Base-by-base conservation (phyloP, 2,888 invertebrate genomes). In the Drosophila leonis region DNA sequence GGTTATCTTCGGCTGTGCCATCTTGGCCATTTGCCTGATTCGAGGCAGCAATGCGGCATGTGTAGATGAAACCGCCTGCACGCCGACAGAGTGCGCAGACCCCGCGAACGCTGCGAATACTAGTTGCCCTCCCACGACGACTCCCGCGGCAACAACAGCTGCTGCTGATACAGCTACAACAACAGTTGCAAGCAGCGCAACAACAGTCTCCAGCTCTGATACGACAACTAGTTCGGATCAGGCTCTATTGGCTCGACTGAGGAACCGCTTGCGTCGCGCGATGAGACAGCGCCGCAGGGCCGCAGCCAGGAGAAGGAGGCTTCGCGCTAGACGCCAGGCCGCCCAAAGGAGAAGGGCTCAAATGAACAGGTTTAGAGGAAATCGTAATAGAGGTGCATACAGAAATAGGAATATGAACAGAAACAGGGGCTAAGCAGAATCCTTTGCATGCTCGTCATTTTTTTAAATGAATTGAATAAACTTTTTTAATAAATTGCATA, bases 21-120 rank as follows among this genome's bases (percentile, higher is more conserved):
- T 71, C 15, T 56, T 71, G 70, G 72, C 56, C 15, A 37, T 46
- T 18, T 63, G 63, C 56, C 7, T 49, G 1, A 29, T 63, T 10
- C 9, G 13, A 4, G 24, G 49, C 51, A 52, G 35, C 29, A 18
- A 62, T 18, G 69, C 68, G 9, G 12, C 12, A 1, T 68, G 66
- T 15, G 15, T 0, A 0, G 2, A 4, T 3, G 6, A 33, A 8
- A 15, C 0, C 4, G 0, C n/a, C 4, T 65, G 66, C 15, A 46
- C 20, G 15, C 2, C 29, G 5, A 0, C 0, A 0, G 63, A 64
- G 51, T 48, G 41, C 10, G 13, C 1, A 7, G 15, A 35, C 0
- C 0, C 41, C 3, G 10, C 4, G 0, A 61, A 72, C 46, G 48
- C 61, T 6, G 0, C 48, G 0, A 37, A 67, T 0, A 3, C 59